These are phyloP conservation scores for Tenrec ecaudatus DNA, from an alignment of 2,113 vertebrate genomes.

Conservation along the genomic window DNA sequence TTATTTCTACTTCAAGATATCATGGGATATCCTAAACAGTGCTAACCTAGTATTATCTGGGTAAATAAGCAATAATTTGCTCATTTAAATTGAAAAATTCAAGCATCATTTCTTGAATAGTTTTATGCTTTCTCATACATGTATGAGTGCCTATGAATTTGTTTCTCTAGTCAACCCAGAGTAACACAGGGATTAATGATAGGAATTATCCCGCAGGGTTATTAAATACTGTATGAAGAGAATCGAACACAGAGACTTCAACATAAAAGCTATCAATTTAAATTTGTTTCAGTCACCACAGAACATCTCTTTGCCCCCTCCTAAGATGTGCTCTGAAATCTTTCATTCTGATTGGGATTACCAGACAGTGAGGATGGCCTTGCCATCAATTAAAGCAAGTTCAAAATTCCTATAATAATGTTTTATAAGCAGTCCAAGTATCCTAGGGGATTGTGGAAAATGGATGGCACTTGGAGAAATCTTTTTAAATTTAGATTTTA, in stretches of 20 bases:
- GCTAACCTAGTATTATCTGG: neutral
- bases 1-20: slow-evolving; percentile 45
- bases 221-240: neutral
- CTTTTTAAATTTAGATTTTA: slow-evolving; percentile 10
- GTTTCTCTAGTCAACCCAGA: no score
- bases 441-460: neutral
- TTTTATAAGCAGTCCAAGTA: neutral
- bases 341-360: neutral
- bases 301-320: neutral
- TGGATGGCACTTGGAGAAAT: neutral
- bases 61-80: neutral
- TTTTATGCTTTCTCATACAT: neutral
- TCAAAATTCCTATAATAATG: neutral
- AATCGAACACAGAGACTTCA: neutral
- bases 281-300: neutral
- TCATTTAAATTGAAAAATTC: neutral
- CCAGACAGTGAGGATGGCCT: neutral
- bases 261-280: neutral
- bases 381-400: neutral
- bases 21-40: neutral
- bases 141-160: no score
- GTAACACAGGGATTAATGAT: no score
- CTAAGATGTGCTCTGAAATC: neutral
- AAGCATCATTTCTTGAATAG: neutral
- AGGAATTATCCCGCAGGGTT: neutral